These are phyloP conservation scores for Sesia apiformis DNA, from an alignment of 2,888 invertebrate genomes.

Conservation along the genomic window DNA sequence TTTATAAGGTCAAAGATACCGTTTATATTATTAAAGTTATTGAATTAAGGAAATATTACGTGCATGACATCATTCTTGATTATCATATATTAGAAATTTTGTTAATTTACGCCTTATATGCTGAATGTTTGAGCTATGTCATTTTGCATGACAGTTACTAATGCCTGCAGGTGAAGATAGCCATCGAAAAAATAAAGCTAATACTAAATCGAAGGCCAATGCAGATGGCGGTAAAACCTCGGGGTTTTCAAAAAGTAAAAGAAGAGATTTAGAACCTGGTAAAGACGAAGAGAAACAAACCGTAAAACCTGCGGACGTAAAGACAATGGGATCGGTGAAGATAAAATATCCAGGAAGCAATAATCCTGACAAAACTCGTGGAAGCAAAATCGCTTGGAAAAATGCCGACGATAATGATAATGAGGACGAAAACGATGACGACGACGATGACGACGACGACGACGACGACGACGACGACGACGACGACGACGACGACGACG, in stretches of 20 bases:
- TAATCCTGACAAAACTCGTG: slow-evolving; percentile 16
- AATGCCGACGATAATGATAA: slow-evolving; percentile 3
- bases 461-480: slow-evolving; percentile 23
- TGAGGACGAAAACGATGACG: slow-evolving; percentile 13
- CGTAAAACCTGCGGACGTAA: slow-evolving; percentile 25
- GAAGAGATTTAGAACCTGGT: slow-evolving; percentile 21
- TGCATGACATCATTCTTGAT: slow-evolving; percentile 73
- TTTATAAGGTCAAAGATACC: slow-evolving; percentile 27
- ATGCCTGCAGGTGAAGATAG: slow-evolving; percentile 77
- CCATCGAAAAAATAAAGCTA: slow-evolving; percentile 61
- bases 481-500: slow-evolving; percentile 40
- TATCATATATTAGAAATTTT: slow-evolving; percentile 20
- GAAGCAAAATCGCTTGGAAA: slow-evolving; percentile 3
- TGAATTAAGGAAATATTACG: slow-evolving; percentile 40
- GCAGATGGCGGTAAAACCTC: slow-evolving; percentile 63
- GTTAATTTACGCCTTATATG: slow-evolving; percentile 58
- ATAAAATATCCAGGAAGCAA: slow-evolving; percentile 27
- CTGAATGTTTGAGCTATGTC: slow-evolving; percentile 73
- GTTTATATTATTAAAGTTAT: slow-evolving; percentile 27
- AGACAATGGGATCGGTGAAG: slow-evolving; percentile 49
- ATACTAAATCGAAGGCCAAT: slow-evolving; percentile 65
- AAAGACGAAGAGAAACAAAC: slow-evolving; percentile 13
- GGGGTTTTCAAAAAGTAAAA: slow-evolving; percentile 37
- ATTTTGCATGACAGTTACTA: slow-evolving; percentile 76
- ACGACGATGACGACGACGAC: slow-evolving; percentile 27